Conservation (phyloP, 2,113 vertebrate species). For the Podocnemis expansa region DNA sequence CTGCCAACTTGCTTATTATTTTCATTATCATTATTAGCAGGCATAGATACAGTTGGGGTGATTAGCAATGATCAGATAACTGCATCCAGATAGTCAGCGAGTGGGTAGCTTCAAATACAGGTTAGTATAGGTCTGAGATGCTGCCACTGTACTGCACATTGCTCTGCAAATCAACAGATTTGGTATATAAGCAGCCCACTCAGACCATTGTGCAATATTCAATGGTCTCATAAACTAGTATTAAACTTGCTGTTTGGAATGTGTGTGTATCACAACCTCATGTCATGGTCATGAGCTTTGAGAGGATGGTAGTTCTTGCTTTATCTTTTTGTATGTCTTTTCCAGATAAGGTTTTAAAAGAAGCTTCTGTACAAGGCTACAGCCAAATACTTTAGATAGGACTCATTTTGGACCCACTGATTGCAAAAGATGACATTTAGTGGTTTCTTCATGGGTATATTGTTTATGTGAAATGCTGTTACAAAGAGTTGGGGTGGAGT, state of each 20-base stretch:
- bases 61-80: background rate
- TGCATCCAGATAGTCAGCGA: background rate
- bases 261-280: background rate
- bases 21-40: background rate
- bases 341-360: background rate
- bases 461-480: background rate
- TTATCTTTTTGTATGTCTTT: background rate
- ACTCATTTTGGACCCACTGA: background rate
- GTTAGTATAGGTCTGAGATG: background rate
- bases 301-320: background rate
- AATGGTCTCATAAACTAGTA: background rate
- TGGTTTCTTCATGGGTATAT: background rate
- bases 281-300: background rate
- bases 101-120: background rate
- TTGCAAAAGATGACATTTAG: background rate
- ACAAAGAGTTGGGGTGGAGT: background rate
- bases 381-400: background rate
- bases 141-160: background rate
- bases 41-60: background rate
- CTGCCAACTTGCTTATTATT: background rate
- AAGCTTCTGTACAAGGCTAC: no score
- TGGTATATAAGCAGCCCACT: background rate
- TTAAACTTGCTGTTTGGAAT: background rate
- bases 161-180: background rate
- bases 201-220: background rate